Percentiles rank a stretch among this genome's conserved stretches.
Evolutionary conservation across 2,888 invertebrate genomes (phyloP).

Genomic region (Petrolisthes cinctipes): DNA sequence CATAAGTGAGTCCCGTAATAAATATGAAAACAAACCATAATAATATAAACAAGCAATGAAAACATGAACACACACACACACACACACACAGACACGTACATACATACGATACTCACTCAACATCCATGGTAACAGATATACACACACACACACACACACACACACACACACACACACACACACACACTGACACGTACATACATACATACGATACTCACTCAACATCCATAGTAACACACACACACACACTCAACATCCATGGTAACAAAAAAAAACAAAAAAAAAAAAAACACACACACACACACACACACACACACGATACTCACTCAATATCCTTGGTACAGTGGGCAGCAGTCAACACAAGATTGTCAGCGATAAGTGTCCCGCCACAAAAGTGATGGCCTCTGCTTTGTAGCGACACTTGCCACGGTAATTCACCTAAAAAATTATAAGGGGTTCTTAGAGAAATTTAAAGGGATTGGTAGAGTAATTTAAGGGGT

Average conservation of each 20-base stretch:
- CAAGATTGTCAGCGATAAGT: conserved; percentile 39
- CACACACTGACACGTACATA: neutral
- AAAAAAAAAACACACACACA: too few relatives aligned
- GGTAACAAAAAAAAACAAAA: neutral
- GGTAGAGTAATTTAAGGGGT: too few relatives aligned
- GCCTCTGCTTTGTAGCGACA: conserved; percentile 43
- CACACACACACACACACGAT: too few relatives aligned
- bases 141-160: conserved; percentile 2
- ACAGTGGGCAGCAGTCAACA: conserved; percentile 64
- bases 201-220: neutral
- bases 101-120: neutral
- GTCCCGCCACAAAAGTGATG: conserved; percentile 64
- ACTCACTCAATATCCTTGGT: conserved; percentile 35
- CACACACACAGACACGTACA: neutral
- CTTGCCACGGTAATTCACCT: conserved; percentile 62
- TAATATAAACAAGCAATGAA: neutral
- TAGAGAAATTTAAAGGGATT: too few relatives aligned
- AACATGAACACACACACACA: neutral
- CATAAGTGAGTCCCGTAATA: neutral
- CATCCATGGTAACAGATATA: neutral
- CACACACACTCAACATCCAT: neutral
- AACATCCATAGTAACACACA: neutral
- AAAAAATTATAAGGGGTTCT: neutral
- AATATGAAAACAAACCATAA: neutral
- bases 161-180: conserved; percentile 4